These are phyloP conservation scores for Cacoxenus indagator DNA, from an alignment of 2,888 invertebrate genomes.

Conservation along the genomic window DNA sequence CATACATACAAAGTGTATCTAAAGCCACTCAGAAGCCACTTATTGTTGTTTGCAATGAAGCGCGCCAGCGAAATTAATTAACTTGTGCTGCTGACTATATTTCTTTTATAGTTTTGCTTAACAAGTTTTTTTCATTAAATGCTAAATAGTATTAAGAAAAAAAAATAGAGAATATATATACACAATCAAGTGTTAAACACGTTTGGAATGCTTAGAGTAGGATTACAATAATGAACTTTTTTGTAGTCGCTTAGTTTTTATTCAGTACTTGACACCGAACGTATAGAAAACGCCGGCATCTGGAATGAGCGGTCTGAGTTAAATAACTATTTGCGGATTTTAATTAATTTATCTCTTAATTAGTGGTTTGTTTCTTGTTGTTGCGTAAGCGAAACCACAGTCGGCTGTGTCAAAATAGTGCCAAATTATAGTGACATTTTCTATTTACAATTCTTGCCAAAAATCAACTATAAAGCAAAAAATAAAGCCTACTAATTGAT, in stretches of 20 bases:
- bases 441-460: neutral
- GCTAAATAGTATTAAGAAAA: constrained; percentile 21
- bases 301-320: neutral
- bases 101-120: constrained; percentile 12
- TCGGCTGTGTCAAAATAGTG: neutral
- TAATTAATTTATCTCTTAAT: neutral
- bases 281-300: neutral
- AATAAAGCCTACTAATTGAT: constrained; percentile 15
- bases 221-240: neutral
- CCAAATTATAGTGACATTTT: neutral
- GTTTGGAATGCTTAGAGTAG: neutral
- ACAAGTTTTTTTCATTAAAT: constrained; percentile 21
- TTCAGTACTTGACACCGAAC: neutral
- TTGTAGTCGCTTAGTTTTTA: neutral
- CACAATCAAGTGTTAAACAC: constrained; percentile 3
- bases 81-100: neutral
- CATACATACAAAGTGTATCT: neutral
- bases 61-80: constrained; percentile 1
- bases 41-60: neutral
- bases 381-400: neutral
- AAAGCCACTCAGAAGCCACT: neutral
- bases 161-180: constrained; percentile 13
- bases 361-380: neutral
- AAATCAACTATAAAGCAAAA: constrained; percentile 17
- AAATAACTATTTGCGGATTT: neutral